Evolutionary conservation across 2,113 vertebrate genomes (phyloP), one percentile per base, ranked within the genome.

Genomic region (Cnemophilus loriae): DNA sequence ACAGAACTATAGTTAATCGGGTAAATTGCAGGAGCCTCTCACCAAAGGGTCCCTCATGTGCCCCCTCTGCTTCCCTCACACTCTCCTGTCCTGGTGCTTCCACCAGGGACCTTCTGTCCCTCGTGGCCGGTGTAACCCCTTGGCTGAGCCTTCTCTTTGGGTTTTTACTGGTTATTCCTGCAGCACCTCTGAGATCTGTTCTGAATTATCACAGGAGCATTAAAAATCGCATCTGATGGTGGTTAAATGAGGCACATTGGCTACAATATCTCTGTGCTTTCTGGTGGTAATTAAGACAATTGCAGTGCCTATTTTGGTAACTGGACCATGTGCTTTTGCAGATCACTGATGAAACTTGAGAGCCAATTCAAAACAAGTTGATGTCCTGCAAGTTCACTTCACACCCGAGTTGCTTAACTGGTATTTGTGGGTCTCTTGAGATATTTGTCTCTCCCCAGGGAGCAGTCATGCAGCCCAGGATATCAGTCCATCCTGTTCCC

Each of bases 391-490:
- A 18, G 19, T 33, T 89, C 28, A 4, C 39, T 27, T 28, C n/a
- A 2, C 22, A 23, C 39, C 30, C 1, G 0, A 12, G 33, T 15
- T 33, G 22, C 27, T 37, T 82, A 18, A 2, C 19, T 74, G 18
- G 27, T 53, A 5, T 60, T 52, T 64, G 64, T 39, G 32, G 9
- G 10, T 42, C 28, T 56, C 33, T 5, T 52, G 28, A 87, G 46
- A 41, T 9, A 41, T 11, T 59, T 93, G 15, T 92, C 30, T 95
- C 63, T 91, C 83, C 8, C 35, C 94, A 99, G 99, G 99, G 63
- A 99, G 99, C 97, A 99, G 98, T 84, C 99, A 99, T 20, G 93
- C 97, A 6, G 98, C 97, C 33, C 98, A 98, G 14, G 98, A 98
- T 7, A 71, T 86, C 52, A 98, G 64, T 87, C 93, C 95, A 8